Evolutionary conservation across 2,113 vertebrate species (phyloP).

Genomic region (Cricetomys ansorgei): DNA sequence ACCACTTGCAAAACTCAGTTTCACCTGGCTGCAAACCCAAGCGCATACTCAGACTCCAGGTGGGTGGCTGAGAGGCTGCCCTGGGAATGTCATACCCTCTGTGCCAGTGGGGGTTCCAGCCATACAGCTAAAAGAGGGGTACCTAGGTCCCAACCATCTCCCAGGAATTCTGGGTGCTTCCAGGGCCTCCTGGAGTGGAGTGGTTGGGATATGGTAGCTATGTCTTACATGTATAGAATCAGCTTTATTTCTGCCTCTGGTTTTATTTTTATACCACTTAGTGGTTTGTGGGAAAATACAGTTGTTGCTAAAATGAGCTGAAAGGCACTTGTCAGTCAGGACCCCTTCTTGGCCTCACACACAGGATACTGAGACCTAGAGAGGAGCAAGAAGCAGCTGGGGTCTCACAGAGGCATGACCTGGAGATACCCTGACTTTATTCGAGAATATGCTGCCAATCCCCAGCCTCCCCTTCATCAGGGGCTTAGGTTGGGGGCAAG

Average conservation of each 20-base stretch:
- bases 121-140: not conserved
- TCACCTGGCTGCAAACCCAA: not conserved
- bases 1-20: not conserved
- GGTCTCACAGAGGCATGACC: rapidly evolving
- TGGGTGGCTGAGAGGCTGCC: not conserved
- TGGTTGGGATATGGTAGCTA: rapidly evolving
- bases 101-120: not conserved
- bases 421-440: rapidly evolving
- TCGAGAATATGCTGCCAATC: rapidly evolving
- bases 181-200: too few species aligned
- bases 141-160: too few species aligned
- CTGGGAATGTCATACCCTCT: rapidly evolving
- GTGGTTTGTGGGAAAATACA: not conserved
- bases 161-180: not conserved
- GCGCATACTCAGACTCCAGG: not conserved
- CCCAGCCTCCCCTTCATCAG: rapidly evolving
- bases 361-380: not conserved
- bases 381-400: not conserved
- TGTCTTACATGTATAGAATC: not conserved
- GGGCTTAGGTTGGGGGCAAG: not conserved
- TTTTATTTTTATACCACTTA: not conserved
- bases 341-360: rapidly evolving
- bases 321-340: not conserved
- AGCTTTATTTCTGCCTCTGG: not conserved
- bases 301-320: not conserved